Conservation (phyloP, 2,113 vertebrate genomes). For the Arvicanthis niloticus region DNA sequence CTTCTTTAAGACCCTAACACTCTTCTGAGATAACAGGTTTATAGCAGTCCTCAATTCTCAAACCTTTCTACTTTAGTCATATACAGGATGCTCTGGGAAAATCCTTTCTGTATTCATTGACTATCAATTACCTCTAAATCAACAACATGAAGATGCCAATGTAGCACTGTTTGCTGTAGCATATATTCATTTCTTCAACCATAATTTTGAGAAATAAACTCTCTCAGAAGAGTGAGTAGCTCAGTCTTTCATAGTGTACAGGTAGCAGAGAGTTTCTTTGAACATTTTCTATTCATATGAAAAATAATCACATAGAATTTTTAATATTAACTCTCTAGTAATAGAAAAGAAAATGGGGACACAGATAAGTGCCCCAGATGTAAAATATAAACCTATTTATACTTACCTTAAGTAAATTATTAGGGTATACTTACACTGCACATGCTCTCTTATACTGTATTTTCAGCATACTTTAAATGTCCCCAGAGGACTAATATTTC, state of each 20-base stretch:
- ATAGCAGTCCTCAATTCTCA: neutral
- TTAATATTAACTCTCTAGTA: neutral
- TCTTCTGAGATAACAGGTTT: too few species aligned
- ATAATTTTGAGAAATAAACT: neutral
- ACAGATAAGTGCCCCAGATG: neutral
- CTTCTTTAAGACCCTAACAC: too few species aligned
- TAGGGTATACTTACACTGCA: neutral
- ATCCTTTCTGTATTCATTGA: neutral
- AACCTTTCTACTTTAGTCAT: neutral
- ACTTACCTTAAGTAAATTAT: neutral
- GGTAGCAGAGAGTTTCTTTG: neutral
- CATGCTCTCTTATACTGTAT: too few species aligned
- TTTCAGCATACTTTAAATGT: neutral
- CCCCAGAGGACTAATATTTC: neutral
- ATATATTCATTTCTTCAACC: neutral
- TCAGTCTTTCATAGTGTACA: neutral
- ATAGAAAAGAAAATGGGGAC: neutral
- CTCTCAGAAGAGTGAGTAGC: rapidly evolving
- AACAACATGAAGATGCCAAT: neutral
- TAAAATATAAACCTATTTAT: neutral
- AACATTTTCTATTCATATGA: neutral
- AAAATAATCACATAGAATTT: neutral
- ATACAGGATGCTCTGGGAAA: neutral
- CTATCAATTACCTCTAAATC: neutral
- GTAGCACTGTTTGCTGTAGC: neutral